These are phyloP conservation scores for Acanthiza pusilla DNA, from an alignment of 2,797 vertebrate genomes.

Conservation along the genomic window DNA sequence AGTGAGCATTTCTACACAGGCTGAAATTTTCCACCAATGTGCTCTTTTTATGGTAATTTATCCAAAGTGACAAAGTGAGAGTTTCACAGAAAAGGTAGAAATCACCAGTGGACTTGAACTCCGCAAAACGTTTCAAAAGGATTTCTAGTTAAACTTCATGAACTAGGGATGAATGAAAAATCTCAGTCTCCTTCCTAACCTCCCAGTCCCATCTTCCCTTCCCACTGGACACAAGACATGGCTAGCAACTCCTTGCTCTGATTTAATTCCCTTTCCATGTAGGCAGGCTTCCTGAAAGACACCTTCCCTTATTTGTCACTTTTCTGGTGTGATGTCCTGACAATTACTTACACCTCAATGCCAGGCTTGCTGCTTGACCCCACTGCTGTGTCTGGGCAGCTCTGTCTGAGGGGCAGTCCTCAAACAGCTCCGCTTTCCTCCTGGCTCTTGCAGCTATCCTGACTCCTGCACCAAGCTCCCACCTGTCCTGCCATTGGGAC, in stretches of 20 bases:
- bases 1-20: neutral
- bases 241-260: neutral
- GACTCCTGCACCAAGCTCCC: neutral
- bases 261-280: neutral
- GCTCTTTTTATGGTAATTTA: neutral
- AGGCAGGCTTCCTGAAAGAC: neutral
- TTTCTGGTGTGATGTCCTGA: neutral
- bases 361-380: neutral
- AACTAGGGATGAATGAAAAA: neutral
- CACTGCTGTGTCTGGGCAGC: neutral
- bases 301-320: neutral
- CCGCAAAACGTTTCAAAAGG: neutral
- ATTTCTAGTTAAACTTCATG: neutral
- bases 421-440: neutral
- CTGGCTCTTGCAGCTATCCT: neutral
- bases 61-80: neutral
- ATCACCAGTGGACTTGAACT: neutral
- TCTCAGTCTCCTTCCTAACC: neutral
- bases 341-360: neutral
- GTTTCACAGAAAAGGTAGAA: neutral
- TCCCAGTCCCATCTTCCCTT: neutral
- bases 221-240: neutral
- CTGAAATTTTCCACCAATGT: neutral
- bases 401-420: neutral
- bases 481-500: neutral